Evolutionary conservation across 2,888 invertebrate genomes (phyloP).

Genomic region (Lypha dubia): DNA sequence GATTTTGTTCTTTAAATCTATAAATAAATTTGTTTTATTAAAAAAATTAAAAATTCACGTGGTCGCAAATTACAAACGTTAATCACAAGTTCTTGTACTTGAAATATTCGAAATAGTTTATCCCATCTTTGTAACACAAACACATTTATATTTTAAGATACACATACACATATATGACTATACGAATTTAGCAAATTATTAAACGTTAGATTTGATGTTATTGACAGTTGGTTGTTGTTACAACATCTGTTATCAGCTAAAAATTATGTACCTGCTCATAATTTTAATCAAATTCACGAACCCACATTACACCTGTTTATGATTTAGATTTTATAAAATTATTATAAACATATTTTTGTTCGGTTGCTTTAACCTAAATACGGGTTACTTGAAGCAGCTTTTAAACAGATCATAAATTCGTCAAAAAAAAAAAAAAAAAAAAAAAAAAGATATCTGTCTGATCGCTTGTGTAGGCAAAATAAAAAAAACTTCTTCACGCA

Average conservation of each 20-base stretch:
- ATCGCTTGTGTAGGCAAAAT: background rate
- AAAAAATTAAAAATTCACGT: constrained; percentile 10
- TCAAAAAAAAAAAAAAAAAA: constrained; percentile 5
- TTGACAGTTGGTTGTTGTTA: constrained; percentile 38
- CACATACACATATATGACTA: background rate
- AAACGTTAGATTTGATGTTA: constrained; percentile 17
- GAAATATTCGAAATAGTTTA: constrained; percentile 6
- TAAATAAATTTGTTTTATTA: background rate
- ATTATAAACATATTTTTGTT: background rate
- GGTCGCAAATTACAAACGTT: background rate
- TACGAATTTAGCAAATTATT: background rate
- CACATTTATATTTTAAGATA: constrained; percentile 8
- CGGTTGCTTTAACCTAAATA: background rate
- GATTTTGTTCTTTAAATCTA: constrained; percentile 26
- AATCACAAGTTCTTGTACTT: background rate
- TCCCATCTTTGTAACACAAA: constrained; percentile 28
- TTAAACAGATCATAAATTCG: constrained; percentile 14
- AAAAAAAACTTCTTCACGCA: background rate
- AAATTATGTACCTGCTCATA: constrained; percentile 20
- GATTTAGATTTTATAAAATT: background rate
- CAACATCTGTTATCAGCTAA: constrained; percentile 31
- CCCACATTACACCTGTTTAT: constrained; percentile 39
- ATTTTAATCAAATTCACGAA: constrained; percentile 48
- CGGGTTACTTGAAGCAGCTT: background rate
- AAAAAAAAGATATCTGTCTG: too few relatives aligned